phyloP scores from a whole-genome alignment of 2,113 vertebrate genomes.

The Gulo gulo region DNA sequence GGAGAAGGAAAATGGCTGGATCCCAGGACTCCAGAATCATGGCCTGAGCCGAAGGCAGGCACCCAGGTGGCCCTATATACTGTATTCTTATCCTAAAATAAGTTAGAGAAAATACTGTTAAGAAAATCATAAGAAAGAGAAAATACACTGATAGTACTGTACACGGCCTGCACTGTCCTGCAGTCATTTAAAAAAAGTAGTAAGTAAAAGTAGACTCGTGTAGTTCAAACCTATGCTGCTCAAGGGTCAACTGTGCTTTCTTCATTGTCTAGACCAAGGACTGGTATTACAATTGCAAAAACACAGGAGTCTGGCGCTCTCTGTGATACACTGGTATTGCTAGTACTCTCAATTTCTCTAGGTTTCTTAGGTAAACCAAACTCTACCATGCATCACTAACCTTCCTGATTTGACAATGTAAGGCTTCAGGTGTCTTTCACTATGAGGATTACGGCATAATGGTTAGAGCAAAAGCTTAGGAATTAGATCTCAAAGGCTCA shows the following conservation, averaged over 20 bases:
- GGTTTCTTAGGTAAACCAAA: not conserved
- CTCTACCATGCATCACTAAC: not conserved
- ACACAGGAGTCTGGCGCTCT: not conserved
- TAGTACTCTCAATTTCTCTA: not conserved
- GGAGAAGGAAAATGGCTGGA: too few species aligned
- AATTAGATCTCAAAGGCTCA: not conserved
- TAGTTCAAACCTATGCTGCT: not conserved
- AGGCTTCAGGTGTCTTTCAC: not conserved
- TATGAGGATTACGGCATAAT: not conserved
- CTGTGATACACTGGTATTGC: not conserved
- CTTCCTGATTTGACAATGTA: not conserved
- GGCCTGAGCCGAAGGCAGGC: too few species aligned
- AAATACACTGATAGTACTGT: not conserved
- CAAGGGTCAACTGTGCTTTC: not conserved
- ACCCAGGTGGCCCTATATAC: not conserved
- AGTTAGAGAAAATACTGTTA: not conserved
- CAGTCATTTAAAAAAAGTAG: not conserved
- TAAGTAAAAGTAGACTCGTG: not conserved
- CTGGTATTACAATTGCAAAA: not conserved
- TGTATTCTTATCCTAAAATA: not conserved
- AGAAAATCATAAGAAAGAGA: not conserved
- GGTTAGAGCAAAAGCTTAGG: not conserved
- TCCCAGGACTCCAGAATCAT: too few species aligned
- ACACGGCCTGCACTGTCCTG: not conserved
- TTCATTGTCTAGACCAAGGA: not conserved